Evolutionary conservation across 2,797 vertebrate species (phyloP).

Genomic region (Lepus oiostolus): DNA sequence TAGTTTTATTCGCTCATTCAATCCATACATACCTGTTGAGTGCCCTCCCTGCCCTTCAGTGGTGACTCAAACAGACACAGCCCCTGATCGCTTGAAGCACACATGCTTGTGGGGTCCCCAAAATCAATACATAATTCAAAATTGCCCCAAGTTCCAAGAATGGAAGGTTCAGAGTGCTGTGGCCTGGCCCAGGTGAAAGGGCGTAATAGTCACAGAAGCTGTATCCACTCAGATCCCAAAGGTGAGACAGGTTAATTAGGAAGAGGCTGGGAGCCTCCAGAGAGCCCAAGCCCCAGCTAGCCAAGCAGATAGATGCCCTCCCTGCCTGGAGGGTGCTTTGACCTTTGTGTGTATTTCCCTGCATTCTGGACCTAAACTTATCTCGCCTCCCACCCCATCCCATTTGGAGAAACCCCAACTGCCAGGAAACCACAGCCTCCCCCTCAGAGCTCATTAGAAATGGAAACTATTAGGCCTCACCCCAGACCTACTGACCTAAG

Average conservation of each 20-base stretch:
- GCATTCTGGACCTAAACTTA: background rate
- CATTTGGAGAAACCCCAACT: background rate
- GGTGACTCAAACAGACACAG: background rate
- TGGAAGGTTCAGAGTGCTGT: background rate
- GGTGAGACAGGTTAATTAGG: background rate
- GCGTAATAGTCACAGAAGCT: background rate
- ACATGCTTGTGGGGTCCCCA: background rate
- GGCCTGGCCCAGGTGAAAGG: background rate
- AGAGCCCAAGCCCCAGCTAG: background rate
- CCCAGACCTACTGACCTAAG: background rate
- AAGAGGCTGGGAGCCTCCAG: background rate
- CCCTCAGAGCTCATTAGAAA: background rate
- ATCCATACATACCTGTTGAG: background rate
- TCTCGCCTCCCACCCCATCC: background rate
- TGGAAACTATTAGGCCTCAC: background rate
- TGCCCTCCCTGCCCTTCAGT: background rate
- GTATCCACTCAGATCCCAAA: background rate
- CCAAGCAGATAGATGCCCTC: fast-evolving
- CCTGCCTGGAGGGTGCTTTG: background rate
- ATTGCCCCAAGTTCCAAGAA: background rate
- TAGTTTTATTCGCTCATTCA: background rate
- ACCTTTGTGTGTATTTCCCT: background rate
- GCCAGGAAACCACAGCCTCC: background rate
- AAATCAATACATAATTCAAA: background rate
- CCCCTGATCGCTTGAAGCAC: background rate